A percentile compares a stretch with the other conserved stretches of the same genome.
phyloP scores from a whole-genome alignment of 2,113 vertebrate species.

The Oriolus oriolus region DNA sequence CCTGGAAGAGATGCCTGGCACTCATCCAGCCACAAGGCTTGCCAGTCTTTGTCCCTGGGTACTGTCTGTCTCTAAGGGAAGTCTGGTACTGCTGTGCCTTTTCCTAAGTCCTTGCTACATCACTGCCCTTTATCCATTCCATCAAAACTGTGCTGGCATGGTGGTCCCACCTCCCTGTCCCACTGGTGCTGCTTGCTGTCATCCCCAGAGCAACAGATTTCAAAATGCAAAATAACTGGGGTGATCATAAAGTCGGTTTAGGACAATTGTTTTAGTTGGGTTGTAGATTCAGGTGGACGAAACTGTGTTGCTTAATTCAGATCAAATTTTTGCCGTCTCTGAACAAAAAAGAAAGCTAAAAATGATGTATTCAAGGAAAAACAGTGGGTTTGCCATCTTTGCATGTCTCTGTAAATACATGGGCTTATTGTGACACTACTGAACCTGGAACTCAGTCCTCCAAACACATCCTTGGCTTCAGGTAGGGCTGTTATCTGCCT shows the following conservation, averaged over 20 bases:
- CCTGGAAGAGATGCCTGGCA: neutral
- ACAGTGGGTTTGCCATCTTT: neutral
- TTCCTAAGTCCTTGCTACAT: neutral
- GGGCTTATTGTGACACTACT: neutral
- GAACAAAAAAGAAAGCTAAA: neutral
- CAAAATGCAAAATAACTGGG: neutral
- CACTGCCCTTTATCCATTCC: neutral
- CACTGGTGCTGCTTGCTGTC: neutral
- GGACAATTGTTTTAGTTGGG: neutral
- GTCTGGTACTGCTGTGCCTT: neutral
- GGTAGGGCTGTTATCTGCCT: constrained; percentile 34
- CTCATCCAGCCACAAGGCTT: neutral
- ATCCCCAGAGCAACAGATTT: neutral
- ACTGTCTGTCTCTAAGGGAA: neutral
- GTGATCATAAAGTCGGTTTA: neutral
- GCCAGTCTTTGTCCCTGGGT: neutral
- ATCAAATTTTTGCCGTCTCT: neutral
- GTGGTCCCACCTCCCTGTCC: neutral
- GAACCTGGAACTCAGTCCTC: constrained; percentile 36
- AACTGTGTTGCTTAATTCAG: neutral
- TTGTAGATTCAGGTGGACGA: neutral
- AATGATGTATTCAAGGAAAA: neutral
- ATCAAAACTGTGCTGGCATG: neutral
- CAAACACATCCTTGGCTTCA: constrained; percentile 47
- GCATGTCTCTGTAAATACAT: neutral